Evolutionary conservation across 1,140 invertebrate species (phyloP), one percentile per base, ranked within the genome.

Genomic region (Bombus terrestris): DNA sequence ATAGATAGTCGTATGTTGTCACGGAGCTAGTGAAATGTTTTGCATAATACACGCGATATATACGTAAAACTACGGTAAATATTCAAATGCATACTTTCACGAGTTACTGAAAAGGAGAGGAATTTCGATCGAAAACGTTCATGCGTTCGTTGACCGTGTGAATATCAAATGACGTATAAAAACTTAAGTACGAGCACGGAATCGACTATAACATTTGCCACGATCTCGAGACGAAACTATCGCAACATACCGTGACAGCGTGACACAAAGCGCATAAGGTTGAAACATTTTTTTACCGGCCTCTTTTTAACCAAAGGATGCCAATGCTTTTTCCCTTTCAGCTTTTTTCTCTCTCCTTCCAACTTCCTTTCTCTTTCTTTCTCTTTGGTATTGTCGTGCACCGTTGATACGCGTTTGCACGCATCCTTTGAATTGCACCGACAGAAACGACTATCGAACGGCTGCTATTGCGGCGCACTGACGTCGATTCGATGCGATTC

Each of bases 391-490:
- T 82, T 68, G 81, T 83, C 47, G 74, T 78, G n/a, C 37, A 53
- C 43, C 74, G 83, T 72, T 79, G 75, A 62, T 79, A 79, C 83
- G 47, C 75, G 83, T 84, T 79, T 79, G 66, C 76, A 84, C 83
- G 76, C 83, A 71, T 84, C 76, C 83, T 84, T 84, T 84, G 83
- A 79, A 79, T 79, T 53, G 76, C 53, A 22, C 53, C 83, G 85
- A 74, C 69, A 77, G 78, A 85, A 86, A 77, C 87, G 85, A 88
- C 87, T 86, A 88, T 88, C 85, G 87, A 89, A 89, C 88, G 85
- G 77, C 72, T 53, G 78, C 78, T 84, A 88, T 86, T 87, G 81
- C 66, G 71, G 71, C 28, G 68, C 79, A 72, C 71, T 83, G 87
- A 86, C 88, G 87, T 81, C 85, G 64, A 77, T 78, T 86, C 87